phyloP scores from a whole-genome alignment of 2,797 vertebrate species.

The Chanos chanos region DNA sequence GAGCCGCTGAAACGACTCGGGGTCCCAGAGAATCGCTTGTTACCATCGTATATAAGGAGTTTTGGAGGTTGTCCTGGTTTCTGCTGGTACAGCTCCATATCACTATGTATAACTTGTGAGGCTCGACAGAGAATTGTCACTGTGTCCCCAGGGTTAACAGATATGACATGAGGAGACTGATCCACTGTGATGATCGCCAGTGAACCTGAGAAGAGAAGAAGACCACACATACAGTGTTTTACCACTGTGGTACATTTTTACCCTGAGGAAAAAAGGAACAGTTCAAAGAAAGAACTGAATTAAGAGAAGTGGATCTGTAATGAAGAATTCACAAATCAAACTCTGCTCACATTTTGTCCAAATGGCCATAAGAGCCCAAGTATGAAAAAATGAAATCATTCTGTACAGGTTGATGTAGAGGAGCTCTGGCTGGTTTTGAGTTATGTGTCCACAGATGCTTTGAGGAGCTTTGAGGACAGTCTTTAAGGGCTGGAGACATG shows the following conservation, averaged over 20 bases:
- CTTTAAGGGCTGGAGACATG: no score
- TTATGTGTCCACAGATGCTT: no score
- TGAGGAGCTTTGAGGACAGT: no score
- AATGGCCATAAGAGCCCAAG: no score
- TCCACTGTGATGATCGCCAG: conserved; percentile 25
- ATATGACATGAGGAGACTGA: conserved; percentile 23
- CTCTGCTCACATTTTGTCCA: no score
- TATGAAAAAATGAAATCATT: no score
- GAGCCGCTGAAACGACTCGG: conserved; percentile 1
- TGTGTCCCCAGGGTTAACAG: conserved; percentile 16
- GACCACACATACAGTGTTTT: no score
- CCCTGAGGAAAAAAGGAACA: no score
- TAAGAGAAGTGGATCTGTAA: not conserved
- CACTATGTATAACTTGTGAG: conserved; percentile 9
- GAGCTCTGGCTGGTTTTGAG: no score
- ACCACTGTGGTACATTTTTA: no score
- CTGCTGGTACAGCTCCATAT: conserved; percentile 24
- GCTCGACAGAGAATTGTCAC: conserved; percentile 21
- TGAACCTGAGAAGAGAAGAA: not conserved
- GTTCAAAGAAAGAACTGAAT: no score
- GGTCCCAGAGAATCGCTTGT: not conserved
- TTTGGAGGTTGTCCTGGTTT: conserved; percentile 30
- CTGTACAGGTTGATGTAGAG: not conserved
- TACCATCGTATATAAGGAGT: conserved; percentile 1
- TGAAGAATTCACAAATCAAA: no score